Conservation (phyloP, 2,797 vertebrate genomes). For the Falco rusticolus region DNA sequence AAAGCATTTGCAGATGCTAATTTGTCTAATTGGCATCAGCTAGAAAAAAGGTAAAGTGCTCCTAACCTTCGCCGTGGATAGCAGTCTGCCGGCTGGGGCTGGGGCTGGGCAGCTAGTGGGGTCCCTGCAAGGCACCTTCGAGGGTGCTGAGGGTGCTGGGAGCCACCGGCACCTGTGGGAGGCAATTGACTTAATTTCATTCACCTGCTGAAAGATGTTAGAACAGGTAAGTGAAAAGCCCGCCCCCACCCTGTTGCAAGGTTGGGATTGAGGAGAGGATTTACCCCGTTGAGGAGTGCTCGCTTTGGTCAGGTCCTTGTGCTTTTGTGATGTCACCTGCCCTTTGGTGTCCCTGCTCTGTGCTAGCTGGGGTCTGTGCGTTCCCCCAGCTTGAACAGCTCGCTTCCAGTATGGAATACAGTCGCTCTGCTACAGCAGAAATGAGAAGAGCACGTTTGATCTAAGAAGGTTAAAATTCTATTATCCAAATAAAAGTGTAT, state of each 20-base stretch:
- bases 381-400: not conserved
- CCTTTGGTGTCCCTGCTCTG: not conserved
- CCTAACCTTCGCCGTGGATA: not conserved
- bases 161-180: not conserved
- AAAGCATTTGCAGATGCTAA: not conserved
- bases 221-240: not conserved
- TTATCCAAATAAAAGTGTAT: not conserved
- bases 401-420: not conserved
- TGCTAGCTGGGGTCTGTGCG: fast-evolving
- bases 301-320: fast-evolving
- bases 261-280: not conserved
- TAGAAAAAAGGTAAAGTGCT: not conserved
- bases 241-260: too few relatives aligned
- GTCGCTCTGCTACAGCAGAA: not conserved
- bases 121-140: too few relatives aligned
- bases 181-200: not conserved
- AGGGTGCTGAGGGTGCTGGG: not conserved
- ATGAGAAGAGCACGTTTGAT: fast-evolving
- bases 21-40: constrained; percentile 33
- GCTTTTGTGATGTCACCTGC: fast-evolving
- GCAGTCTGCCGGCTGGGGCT: too few relatives aligned
- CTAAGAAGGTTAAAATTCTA: not conserved
- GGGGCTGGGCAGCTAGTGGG: too few relatives aligned
- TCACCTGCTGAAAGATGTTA: not conserved
- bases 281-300: fast-evolving